Percentiles rank a stretch among this genome's conserved stretches.
These are phyloP conservation scores for Cecropterus lyciades DNA, from an alignment of 1,140 invertebrate genomes.

Conservation along the genomic window DNA sequence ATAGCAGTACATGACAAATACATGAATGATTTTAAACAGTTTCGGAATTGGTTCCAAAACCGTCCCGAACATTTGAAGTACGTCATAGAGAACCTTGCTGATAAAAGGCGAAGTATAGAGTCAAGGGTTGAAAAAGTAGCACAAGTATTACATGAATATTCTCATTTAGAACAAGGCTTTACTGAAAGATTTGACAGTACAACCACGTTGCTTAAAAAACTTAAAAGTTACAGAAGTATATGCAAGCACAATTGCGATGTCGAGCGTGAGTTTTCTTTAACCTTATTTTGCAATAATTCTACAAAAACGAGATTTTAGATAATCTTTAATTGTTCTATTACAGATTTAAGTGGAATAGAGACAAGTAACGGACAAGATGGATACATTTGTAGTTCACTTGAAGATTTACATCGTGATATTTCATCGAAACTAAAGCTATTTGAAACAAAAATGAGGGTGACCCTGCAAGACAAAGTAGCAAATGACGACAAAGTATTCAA, in stretches of 20 bases:
- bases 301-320: too few species aligned
- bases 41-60: slow-evolving; percentile 40
- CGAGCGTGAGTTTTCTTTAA: too few species aligned
- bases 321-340: neutral
- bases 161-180: slow-evolving; percentile 31
- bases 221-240: too few species aligned
- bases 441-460: slow-evolving; percentile 8
- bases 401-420: slow-evolving; percentile 42
- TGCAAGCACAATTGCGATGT: too few species aligned
- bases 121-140: slow-evolving; percentile 32
- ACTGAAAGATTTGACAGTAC: slow-evolving; percentile 13
- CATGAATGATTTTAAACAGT: slow-evolving; percentile 37
- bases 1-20: slow-evolving; percentile 35
- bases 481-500: slow-evolving; percentile 30
- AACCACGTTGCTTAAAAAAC: too few species aligned
- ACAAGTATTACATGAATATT: slow-evolving; percentile 32
- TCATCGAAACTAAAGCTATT: slow-evolving; percentile 34
- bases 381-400: slow-evolving; percentile 44
- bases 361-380: slow-evolving; percentile 3
- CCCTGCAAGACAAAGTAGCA: slow-evolving; percentile 16
- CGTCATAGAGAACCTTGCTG: slow-evolving; percentile 43
- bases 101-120: slow-evolving; percentile 32
- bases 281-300: too few species aligned
- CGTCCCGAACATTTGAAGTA: slow-evolving; percentile 52
- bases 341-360: neutral